These are phyloP conservation scores for Monopis laevigella DNA, from an alignment of 2,888 invertebrate genomes.

Conservation along the genomic window DNA sequence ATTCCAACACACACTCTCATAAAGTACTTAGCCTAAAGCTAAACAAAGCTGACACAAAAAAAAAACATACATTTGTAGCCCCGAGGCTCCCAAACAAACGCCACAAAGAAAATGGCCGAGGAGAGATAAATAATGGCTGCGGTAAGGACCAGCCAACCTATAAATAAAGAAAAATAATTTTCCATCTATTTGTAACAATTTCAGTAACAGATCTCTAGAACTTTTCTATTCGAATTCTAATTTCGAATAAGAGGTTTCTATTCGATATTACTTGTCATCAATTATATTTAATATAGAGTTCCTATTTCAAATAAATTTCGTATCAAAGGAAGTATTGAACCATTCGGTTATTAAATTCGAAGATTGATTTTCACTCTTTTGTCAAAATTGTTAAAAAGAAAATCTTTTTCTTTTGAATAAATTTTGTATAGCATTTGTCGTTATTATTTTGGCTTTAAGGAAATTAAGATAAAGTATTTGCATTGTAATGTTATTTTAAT, in stretches of 20 bases:
- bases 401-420: conserved; percentile 2
- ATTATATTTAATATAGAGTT: too few species aligned
- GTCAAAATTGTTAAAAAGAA: too few species aligned
- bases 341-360: conserved; percentile 1
- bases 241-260: too few species aligned
- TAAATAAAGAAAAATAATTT: conserved; percentile 14
- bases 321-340: conserved; percentile 6
- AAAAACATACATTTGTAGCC: conserved; percentile 41
- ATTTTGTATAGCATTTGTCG: too few species aligned
- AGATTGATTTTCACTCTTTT: conserved; percentile 9
- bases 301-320: too few species aligned
- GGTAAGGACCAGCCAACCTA: conserved; percentile 12
- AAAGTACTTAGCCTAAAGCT: conserved; percentile 27
- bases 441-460: too few species aligned
- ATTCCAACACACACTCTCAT: too few species aligned
- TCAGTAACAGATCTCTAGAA: too few species aligned
- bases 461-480: too few species aligned
- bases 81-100: conserved; percentile 24
- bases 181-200: conserved; percentile 7
- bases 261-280: too few species aligned
- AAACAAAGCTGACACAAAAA: conserved; percentile 27
- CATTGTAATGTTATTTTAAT: too few species aligned
- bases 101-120: conserved; percentile 27
- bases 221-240: too few species aligned
- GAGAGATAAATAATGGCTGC: conserved; percentile 39